Evolutionary conservation across 2,113 vertebrate species (phyloP).

Genomic region (Leiothrix lutea): DNA sequence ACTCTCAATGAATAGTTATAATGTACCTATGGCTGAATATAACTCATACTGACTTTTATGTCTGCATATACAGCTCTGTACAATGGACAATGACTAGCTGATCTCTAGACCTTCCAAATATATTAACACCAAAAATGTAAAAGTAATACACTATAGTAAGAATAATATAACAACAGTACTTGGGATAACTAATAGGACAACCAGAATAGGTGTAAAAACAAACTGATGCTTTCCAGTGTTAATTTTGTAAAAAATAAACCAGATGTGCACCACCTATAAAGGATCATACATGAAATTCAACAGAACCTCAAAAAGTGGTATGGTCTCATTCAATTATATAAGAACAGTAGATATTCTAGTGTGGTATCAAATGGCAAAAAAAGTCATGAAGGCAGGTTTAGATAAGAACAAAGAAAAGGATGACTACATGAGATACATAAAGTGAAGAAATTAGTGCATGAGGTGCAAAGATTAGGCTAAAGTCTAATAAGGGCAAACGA

Average conservation of each 20-base stretch:
- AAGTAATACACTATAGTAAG: neutral
- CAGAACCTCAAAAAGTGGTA: neutral
- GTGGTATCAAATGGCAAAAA: neutral
- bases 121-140: neutral
- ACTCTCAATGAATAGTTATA: neutral
- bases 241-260: neutral
- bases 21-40: neutral
- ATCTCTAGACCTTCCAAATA: neutral
- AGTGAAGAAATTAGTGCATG: neutral
- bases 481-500: neutral
- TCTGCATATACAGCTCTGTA: neutral
- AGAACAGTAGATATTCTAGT: neutral
- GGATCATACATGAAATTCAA: neutral
- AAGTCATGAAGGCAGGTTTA: neutral
- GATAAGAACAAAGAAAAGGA: neutral
- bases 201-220: neutral
- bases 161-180: neutral
- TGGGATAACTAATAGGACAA: neutral
- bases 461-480: neutral
- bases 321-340: neutral
- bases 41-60: neutral
- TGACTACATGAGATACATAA: neutral
- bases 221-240: neutral
- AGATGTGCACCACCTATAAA: neutral
- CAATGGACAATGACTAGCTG: neutral